phyloP scores from a whole-genome alignment of 2,113 vertebrate species.

The Athene noctua region DNA sequence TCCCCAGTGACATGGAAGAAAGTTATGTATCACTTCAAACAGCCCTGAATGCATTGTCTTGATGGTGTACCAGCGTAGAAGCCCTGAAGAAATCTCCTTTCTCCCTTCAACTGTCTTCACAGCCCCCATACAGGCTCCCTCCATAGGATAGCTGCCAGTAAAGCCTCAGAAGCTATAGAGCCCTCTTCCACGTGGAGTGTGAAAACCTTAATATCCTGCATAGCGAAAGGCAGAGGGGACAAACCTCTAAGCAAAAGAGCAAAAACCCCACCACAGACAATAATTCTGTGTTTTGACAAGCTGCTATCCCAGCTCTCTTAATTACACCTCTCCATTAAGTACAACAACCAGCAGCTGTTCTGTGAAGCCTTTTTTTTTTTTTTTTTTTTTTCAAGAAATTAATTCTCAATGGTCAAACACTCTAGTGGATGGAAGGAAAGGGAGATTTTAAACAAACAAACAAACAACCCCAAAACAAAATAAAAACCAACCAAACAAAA shows the following conservation, averaged over 20 bases:
- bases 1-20: neutral
- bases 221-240: neutral
- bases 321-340: neutral
- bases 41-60: neutral
- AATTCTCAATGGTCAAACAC: neutral
- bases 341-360: neutral
- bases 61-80: neutral
- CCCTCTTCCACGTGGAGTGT: fast-evolving
- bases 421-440: neutral
- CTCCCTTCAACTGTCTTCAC: fast-evolving
- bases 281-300: neutral
- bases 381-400: neutral
- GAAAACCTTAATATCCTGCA: neutral
- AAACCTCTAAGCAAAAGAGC: neutral
- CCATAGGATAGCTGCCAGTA: neutral
- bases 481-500: too few species aligned
- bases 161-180: neutral
- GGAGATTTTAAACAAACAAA: neutral
- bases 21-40: neutral
- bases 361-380: neutral
- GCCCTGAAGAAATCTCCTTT: neutral
- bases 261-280: neutral
- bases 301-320: neutral
- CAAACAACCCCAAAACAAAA: too few species aligned
- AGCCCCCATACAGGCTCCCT: neutral